A percentile compares a stretch with the other conserved stretches of the same genome.
These are phyloP conservation scores for Desoria tigrina DNA, from an alignment of 2,888 invertebrate genomes.

Conservation along the genomic window DNA sequence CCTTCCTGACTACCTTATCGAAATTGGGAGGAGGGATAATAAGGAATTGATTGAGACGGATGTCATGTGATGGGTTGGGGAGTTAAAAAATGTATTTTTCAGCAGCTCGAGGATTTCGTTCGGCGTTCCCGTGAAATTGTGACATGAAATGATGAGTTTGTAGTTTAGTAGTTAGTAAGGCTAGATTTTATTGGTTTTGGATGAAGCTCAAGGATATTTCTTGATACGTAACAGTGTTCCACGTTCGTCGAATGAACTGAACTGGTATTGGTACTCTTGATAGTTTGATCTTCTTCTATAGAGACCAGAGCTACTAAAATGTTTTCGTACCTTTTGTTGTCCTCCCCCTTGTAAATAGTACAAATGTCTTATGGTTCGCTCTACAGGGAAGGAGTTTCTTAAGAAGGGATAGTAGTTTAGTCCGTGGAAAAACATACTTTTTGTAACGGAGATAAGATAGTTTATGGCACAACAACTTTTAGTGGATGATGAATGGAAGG, in stretches of 20 bases:
- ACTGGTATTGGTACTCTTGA: too few species aligned
- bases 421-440: slow-evolving; percentile 12
- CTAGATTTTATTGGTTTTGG: slow-evolving; percentile 7
- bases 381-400: too few species aligned
- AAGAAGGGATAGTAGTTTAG: too few species aligned
- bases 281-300: too few species aligned
- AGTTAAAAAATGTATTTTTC: too few species aligned
- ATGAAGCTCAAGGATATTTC: slow-evolving; percentile 12
- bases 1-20: too few species aligned
- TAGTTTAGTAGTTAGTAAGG: too few species aligned
- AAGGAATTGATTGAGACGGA: slow-evolving; percentile 4
- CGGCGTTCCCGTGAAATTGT: background rate
- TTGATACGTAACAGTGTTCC: background rate
- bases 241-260: too few species aligned
- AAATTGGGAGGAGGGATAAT: too few species aligned
- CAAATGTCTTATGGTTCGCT: too few species aligned
- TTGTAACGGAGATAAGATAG: slow-evolving; percentile 14
- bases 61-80: background rate
- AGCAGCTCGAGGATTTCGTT: background rate
- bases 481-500: slow-evolving; percentile 18
- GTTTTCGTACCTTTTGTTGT: slow-evolving; percentile 12
- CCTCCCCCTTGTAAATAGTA: too few species aligned
- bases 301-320: background rate
- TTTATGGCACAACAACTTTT: slow-evolving; percentile 17
- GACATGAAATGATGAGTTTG: slow-evolving; percentile 9